Conservation (phyloP, 2,888 invertebrate genomes). For the Eupithecia dodoneata region DNA sequence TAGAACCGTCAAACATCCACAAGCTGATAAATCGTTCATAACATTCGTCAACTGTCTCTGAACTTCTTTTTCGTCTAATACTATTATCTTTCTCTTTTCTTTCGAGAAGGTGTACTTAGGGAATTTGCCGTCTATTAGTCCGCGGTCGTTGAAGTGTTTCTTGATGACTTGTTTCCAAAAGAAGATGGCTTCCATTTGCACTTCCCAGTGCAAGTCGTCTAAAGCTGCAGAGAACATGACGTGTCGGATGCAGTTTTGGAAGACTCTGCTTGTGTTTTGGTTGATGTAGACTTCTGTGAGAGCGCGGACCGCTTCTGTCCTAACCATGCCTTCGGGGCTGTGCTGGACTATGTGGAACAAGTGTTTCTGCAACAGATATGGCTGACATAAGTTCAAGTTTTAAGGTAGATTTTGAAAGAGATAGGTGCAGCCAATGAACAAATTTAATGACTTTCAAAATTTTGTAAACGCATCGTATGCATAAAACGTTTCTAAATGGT, state of each 20-base stretch:
- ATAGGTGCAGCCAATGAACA: background rate
- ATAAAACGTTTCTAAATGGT: background rate
- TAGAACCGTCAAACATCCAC: slow-evolving; percentile 87
- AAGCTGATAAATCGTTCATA: slow-evolving; percentile 84
- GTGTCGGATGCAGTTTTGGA: slow-evolving; percentile 79
- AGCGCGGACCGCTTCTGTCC: slow-evolving; percentile 86
- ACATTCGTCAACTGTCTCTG: slow-evolving; percentile 84
- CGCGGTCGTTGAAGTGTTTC: slow-evolving; percentile 74
- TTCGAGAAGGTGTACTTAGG: slow-evolving; percentile 89
- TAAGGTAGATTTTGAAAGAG: background rate
- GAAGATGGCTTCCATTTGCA: slow-evolving; percentile 86
- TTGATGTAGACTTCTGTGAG: slow-evolving; percentile 85
- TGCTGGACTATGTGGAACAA: slow-evolving; percentile 81
- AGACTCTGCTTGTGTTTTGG: slow-evolving; percentile 72
- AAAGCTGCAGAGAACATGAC: slow-evolving; percentile 85
- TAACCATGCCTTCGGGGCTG: slow-evolving; percentile 88
- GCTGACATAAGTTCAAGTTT: background rate
- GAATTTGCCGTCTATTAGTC: slow-evolving; percentile 89
- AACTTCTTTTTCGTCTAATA: slow-evolving; percentile 85
- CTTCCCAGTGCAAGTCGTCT: slow-evolving; percentile 90
- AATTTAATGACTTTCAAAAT: background rate
- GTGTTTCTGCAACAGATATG: slow-evolving; percentile 62
- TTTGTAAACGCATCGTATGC: background rate
- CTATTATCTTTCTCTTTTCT: slow-evolving; percentile 88
- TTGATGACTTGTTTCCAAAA: slow-evolving; percentile 87